phyloP scores from a whole-genome alignment of 2,888 invertebrate species.

The Bruchidius siliquastri region DNA sequence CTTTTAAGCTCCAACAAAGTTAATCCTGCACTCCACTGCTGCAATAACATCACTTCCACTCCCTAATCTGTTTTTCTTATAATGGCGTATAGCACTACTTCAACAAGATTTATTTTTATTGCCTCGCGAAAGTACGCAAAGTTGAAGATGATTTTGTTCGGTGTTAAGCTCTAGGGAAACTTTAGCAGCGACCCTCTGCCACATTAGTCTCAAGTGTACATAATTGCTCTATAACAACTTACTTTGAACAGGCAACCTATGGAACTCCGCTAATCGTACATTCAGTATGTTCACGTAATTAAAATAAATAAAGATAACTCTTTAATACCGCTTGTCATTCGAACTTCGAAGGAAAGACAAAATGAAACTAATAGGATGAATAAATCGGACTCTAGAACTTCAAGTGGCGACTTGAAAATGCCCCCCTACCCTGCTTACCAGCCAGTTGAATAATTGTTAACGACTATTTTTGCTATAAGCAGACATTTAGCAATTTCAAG shows the following conservation, averaged over 20 bases:
- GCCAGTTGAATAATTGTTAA: no score
- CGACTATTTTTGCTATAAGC: no score
- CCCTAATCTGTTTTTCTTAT: not conserved
- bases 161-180: not conserved
- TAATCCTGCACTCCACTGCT: not conserved
- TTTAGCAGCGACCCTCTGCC: not conserved
- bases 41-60: not conserved
- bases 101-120: not conserved
- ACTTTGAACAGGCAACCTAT: not conserved
- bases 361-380: no score
- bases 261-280: not conserved
- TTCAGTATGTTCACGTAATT: no score
- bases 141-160: not conserved
- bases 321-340: no score
- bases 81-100: not conserved
- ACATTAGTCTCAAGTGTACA: not conserved
- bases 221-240: not conserved
- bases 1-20: no score
- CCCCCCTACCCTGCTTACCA: no score
- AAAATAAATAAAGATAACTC: no score
- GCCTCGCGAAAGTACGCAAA: not conserved
- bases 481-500: no score
- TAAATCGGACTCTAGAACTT: no score
- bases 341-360: no score
- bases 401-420: no score